These are phyloP conservation scores for Morone saxatilis DNA, from an alignment of 2,113 vertebrate species.

Conservation along the genomic window DNA sequence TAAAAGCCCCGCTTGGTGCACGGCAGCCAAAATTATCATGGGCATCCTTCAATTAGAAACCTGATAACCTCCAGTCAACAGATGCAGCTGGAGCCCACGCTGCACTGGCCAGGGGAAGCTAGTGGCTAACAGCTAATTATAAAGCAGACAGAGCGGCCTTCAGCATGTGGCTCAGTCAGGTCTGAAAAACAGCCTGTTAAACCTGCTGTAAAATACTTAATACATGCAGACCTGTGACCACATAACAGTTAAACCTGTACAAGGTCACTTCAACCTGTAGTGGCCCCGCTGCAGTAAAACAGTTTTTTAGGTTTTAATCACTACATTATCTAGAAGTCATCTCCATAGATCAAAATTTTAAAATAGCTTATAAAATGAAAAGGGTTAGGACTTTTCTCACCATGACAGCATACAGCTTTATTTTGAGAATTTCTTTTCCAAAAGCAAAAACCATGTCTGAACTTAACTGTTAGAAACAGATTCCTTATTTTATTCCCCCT, in stretches of 20 bases:
- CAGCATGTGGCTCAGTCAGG: conserved; percentile 9
- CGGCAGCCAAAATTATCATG: conserved; percentile 72
- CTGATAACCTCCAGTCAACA: conserved; percentile 71
- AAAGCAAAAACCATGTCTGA: not conserved
- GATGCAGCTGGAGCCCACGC: conserved; percentile 62
- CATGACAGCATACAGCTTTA: not conserved
- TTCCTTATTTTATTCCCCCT: too few relatives aligned
- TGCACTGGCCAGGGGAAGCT: conserved; percentile 45
- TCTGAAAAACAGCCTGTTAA: conserved; percentile 52
- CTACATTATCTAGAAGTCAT: conserved; percentile 7
- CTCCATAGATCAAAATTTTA: not conserved
- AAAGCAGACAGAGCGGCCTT: conserved; percentile 23
- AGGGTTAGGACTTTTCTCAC: not conserved
- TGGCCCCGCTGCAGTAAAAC: not conserved
- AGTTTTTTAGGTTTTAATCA: not conserved
- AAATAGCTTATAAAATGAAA: not conserved
- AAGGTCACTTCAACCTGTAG: conserved; percentile 28
- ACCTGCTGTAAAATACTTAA: conserved; percentile 44
- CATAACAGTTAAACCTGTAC: conserved; percentile 14
- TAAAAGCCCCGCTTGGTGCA: conserved; percentile 70
- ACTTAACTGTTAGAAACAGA: not conserved
- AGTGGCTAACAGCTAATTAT: conserved; percentile 54
- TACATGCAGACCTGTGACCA: conserved; percentile 47
- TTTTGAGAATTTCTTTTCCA: not conserved
- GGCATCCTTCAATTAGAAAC: conserved; percentile 78